Percentiles rank a stretch among this genome's conserved stretches.
Evolutionary conservation across 2,888 invertebrate species (phyloP).

Genomic region (Caenorhabditis sp.): DNA sequence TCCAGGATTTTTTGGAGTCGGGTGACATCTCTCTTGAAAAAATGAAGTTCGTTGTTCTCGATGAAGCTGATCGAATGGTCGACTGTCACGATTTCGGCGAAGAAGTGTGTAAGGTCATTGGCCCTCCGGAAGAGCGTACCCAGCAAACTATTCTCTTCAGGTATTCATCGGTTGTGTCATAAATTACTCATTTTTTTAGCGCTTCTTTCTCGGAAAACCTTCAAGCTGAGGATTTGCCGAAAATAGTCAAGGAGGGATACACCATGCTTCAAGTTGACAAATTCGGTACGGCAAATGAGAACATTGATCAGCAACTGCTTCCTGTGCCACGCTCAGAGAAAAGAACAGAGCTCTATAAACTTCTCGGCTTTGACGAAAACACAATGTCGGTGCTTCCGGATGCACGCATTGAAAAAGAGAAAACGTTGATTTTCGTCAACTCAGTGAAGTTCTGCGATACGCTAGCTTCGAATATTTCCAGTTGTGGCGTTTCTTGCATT

Average conservation of each 20-base stretch:
- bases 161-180: not conserved
- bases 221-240: constrained; percentile 42
- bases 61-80: constrained; percentile 64
- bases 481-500: constrained; percentile 22
- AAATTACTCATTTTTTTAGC: constrained; percentile 35
- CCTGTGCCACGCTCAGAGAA: constrained; percentile 25
- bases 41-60: constrained; percentile 56
- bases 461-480: constrained; percentile 24
- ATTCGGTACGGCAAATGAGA: constrained; percentile 58
- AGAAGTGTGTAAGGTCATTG: constrained; percentile 47
- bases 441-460: constrained; percentile 43
- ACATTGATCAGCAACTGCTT: constrained; percentile 47
- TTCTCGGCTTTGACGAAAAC: constrained; percentile 53
- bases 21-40: constrained; percentile 38
- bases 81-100: constrained; percentile 51
- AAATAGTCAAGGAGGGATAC: constrained; percentile 47
- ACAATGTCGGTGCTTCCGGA: constrained; percentile 16
- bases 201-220: constrained; percentile 56
- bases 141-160: constrained; percentile 53
- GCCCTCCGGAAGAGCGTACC: constrained; percentile 24
- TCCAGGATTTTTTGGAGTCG: constrained; percentile 44
- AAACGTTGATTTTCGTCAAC: constrained; percentile 62
- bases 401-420: constrained; percentile 46
- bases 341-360: constrained; percentile 29
- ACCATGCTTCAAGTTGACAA: constrained; percentile 55